Evolutionary conservation across 2,888 invertebrate genomes (phyloP).

Genomic region (Epistrophe grossulariae): DNA sequence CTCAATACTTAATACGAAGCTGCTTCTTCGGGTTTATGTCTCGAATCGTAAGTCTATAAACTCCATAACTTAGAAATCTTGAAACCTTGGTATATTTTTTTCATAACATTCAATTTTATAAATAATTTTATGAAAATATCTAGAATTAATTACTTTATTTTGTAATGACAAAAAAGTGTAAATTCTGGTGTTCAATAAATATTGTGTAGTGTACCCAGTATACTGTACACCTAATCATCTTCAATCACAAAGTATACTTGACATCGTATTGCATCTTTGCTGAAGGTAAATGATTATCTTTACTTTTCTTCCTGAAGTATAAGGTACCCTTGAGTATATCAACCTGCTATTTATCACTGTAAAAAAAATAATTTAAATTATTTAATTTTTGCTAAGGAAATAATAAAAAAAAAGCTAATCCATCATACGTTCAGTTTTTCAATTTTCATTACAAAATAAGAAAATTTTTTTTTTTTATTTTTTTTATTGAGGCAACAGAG

Average conservation of each 20-base stretch:
- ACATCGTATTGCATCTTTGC: neutral
- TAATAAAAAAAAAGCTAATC: slow-evolving; percentile 1
- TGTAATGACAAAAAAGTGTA: no score
- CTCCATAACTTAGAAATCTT: no score
- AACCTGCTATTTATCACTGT: neutral
- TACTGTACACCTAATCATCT: neutral
- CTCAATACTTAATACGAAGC: no score
- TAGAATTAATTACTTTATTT: no score
- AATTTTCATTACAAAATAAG: slow-evolving; percentile 15
- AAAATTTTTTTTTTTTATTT: neutral
- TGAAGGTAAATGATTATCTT: neutral
- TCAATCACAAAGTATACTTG: neutral
- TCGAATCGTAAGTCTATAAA: no score
- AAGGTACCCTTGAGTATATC: neutral
- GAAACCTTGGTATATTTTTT: no score
- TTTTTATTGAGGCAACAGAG: neutral
- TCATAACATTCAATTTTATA: no score
- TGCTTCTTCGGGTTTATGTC: no score
- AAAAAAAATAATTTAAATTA: slow-evolving; percentile 11
- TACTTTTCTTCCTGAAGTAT: neutral
- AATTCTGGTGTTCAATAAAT: neutral
- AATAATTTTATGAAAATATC: no score
- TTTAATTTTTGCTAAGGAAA: neutral
- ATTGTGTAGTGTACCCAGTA: neutral
- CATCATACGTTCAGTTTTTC: slow-evolving; percentile 31